phyloP scores from a whole-genome alignment of 2,113 vertebrate genomes.

The Gobius niger region DNA sequence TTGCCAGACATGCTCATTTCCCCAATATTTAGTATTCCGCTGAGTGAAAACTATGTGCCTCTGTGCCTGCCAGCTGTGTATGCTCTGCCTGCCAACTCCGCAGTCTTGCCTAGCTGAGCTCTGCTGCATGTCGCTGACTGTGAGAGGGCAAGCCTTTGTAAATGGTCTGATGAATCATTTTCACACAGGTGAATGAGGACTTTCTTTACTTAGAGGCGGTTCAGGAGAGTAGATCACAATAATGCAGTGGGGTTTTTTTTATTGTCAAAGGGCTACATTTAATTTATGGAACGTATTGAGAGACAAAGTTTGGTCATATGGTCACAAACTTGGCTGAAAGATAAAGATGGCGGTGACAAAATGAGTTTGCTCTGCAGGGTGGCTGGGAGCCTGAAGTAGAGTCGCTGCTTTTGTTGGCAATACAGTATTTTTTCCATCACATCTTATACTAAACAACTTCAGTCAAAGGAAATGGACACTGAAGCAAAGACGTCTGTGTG shows the following conservation, averaged over 20 bases:
- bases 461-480: background rate
- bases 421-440: too few relatives aligned
- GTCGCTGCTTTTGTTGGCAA: too few relatives aligned
- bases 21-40: conserved; percentile 6
- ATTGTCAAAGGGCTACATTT: too few relatives aligned
- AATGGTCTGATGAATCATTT: conserved; percentile 17
- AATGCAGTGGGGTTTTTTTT: background rate
- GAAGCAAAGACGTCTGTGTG: background rate
- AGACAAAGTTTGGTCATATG: too few relatives aligned
- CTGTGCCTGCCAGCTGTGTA: conserved; percentile 24
- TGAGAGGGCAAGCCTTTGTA: conserved; percentile 25
- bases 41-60: conserved; percentile 3
- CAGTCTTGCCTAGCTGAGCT: conserved; percentile 33
- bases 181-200: background rate
- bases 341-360: too few relatives aligned
- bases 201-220: background rate
- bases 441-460: too few relatives aligned
- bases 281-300: too few relatives aligned
- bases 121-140: conserved; percentile 14
- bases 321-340: too few relatives aligned
- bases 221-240: background rate
- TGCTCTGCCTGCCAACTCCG: conserved; percentile 32
- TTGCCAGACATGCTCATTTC: conserved; percentile 14
- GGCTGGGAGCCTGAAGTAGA: too few relatives aligned
- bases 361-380: too few relatives aligned